Evolutionary conservation across 2,113 vertebrate species (phyloP), one percentile per base, ranked within the genome.

Genomic region (Pedetes capensis): DNA sequence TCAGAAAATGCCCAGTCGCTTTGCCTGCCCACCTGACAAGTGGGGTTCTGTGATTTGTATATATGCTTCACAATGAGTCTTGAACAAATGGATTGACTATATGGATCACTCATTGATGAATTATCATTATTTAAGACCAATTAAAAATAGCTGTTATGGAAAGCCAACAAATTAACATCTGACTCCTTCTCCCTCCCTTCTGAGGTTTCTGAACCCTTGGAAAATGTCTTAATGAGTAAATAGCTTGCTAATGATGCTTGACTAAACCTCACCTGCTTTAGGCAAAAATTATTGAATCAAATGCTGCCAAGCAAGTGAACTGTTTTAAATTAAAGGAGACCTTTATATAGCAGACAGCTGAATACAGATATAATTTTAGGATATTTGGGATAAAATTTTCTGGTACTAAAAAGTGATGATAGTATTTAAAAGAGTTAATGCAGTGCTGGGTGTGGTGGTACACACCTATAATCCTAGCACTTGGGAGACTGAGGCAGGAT

Each of bases 211-310:
- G 66, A 95, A 78, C 47, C 72, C 55, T 68, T 74, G 10, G 22
- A 32, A 61, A 80, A 61, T 88, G 61, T 86, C 83, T 83, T 93
- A 95, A 92, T 84, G 90, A 89, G 87, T 91, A 96, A 89, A 96
- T 39, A 91, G 87, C 53, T 92, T 0, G 0, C 47, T 95, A 94
- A 96, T 89, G 75, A 94, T 63, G 87, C 29, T 25, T 87, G 39
- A 94, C 68, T 66, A 93, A 93, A 66, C 29, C 34, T 94, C 37
- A 79, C 47, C 34, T 80, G 83, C 59, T 44, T 61, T 1, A 49
- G 59, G 91, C 75, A 88, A 92, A 89, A 94, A 84, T 89, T 51
- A 93, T 25, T 72, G 76, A 22, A 51, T 85, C 89, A 76, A 93
- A 87, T 39, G 20, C 92, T 95, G 61, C 78, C 85, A 93, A 63